Base-by-base conservation (phyloP, 2,797 vertebrate species). In the Labeo calbasu region DNA sequence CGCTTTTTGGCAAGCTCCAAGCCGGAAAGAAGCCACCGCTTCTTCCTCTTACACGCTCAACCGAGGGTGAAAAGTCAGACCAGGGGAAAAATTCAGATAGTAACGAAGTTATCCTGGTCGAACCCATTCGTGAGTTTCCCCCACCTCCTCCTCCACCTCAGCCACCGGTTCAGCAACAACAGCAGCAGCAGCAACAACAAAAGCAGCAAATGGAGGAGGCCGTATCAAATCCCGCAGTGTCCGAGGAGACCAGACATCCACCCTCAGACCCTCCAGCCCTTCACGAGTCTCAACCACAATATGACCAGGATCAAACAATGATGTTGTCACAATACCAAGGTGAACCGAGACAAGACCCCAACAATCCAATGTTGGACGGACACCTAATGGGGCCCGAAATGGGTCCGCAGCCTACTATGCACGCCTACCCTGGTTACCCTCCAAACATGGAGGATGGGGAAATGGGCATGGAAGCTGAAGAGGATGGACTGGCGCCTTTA, bases 1-100 rank as follows among this genome's bases (percentile, higher is more conserved):
- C 98, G 6, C 94, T 98, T 12, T 99, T 99, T 83, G 98, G 98
- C 71, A 99, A 99, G 28, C 89, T 99, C 15, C 98, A 97, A 71
- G 95, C 96, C 0, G 92, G 94, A 51, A 96, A 97, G 86, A 99
- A 97, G 90, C 92, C 94, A 0, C 13, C 92, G 2, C 86, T 91
- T 2, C 90, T 93, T 77, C 95, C 91, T 1, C 82, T 95, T 57
- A 96, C 93, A 66, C 95, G 96, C 86, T 95, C 93, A 0, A 95
- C 96, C 7, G 94, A 96, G 6, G 87, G 94, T 1, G 96, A 96
- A 83, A 96, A 96, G 81, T 93, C 92, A 0, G 94, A 91, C 32
- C 61, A 83, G 2, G 91, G 91, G 46, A 95, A 95, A 80, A 82
- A 86, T 77, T 90, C 92, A 1, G 95, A 95, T 68, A 93, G 93